Evolutionary conservation across 2,888 invertebrate species (phyloP).

Genomic region (Hecatera dysodea): DNA sequence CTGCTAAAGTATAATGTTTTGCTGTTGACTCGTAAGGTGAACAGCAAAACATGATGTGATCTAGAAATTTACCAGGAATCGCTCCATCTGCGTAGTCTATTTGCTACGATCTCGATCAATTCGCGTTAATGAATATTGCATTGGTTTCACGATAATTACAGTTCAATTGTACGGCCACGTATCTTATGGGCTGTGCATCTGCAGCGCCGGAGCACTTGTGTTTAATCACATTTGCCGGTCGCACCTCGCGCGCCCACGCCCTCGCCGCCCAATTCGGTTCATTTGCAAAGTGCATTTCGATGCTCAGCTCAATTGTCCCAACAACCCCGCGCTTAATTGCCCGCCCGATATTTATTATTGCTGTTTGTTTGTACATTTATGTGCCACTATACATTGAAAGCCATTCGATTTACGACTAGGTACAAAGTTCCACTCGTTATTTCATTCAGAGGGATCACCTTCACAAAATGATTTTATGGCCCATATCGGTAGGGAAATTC

Average conservation of each 20-base stretch:
- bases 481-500: slow-evolving; percentile 62
- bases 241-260: slow-evolving; percentile 68
- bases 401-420: slow-evolving; percentile 73
- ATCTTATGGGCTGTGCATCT: slow-evolving; percentile 62
- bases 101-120: background rate
- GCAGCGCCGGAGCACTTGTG: slow-evolving; percentile 63
- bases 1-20: too few relatives aligned
- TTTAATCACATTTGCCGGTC: slow-evolving; percentile 85
- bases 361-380: slow-evolving; percentile 83
- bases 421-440: slow-evolving; percentile 53
- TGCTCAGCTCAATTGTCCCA: slow-evolving; percentile 86
- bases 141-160: slow-evolving; percentile 48
- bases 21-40: background rate
- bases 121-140: slow-evolving; percentile 37
- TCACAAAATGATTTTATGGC: slow-evolving; percentile 59
- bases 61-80: background rate
- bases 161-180: slow-evolving; percentile 43
- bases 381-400: slow-evolving; percentile 74
- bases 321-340: slow-evolving; percentile 87
- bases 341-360: slow-evolving; percentile 87
- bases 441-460: slow-evolving; percentile 57
- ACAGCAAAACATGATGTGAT: background rate
- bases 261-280: slow-evolving; percentile 81
- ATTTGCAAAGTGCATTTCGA: slow-evolving; percentile 91
- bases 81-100: background rate